A percentile compares a stretch with the other conserved stretches of the same genome.
Conservation (phyloP, 2,797 vertebrate species). For the Darevskia nairensis region DNA sequence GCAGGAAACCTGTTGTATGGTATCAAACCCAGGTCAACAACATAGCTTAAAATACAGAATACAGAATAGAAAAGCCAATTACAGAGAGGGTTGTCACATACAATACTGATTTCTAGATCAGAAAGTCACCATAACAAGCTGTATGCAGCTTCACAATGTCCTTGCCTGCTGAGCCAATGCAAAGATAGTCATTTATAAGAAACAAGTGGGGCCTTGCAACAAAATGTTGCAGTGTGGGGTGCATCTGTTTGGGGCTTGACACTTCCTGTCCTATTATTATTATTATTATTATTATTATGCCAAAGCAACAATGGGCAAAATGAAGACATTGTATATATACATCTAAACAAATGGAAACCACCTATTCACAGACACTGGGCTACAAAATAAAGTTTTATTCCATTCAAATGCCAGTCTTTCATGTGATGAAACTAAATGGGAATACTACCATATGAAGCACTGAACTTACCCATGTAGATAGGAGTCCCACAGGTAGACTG, state of each 20-base stretch:
- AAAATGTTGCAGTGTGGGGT: too few relatives aligned
- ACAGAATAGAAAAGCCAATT: background rate
- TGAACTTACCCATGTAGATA: constrained; percentile 88
- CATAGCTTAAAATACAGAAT: background rate
- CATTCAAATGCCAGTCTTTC: constrained; percentile 7
- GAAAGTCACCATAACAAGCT: background rate
- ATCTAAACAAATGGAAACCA: background rate
- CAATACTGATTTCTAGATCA: background rate
- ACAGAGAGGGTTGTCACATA: background rate
- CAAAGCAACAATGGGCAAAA: background rate
- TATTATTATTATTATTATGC: too few relatives aligned
- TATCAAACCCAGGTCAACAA: background rate
- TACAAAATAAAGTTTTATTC: background rate
- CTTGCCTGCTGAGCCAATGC: background rate
- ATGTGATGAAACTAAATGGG: constrained; percentile 7
- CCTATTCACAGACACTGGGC: background rate
- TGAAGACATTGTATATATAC: background rate
- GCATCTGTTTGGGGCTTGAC: too few relatives aligned
- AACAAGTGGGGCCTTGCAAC: too few relatives aligned
- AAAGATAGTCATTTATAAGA: background rate
- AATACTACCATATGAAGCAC: background rate
- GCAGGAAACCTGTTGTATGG: background rate
- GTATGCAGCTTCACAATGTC: background rate
- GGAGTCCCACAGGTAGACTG: constrained; percentile 88
- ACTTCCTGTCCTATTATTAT: too few relatives aligned